Conservation (phyloP, 1,140 invertebrate species). For the Procambarus clarkii region DNA sequence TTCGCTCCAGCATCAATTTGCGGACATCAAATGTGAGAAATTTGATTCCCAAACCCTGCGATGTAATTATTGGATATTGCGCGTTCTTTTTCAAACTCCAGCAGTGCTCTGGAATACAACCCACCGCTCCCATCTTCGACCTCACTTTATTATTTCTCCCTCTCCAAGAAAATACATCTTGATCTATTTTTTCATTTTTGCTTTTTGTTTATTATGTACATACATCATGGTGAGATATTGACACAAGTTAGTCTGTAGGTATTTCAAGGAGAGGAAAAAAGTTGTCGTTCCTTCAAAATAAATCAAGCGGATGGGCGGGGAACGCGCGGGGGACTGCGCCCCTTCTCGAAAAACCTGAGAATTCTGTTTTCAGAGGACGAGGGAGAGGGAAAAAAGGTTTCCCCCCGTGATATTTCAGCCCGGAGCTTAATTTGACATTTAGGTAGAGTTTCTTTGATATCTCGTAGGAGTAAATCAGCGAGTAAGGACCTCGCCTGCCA, state of each 20-base stretch:
- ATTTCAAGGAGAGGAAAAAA: slow-evolving; percentile 4
- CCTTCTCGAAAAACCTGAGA: slow-evolving; percentile 34
- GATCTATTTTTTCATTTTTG: neutral
- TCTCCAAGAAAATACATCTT: too few relatives aligned
- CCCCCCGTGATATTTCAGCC: slow-evolving; percentile 50
- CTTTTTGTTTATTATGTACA: neutral
- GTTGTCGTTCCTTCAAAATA: slow-evolving; percentile 44
- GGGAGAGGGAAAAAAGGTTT: slow-evolving; percentile 22
- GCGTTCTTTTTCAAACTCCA: neutral
- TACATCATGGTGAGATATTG: neutral
- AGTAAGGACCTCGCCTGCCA: slow-evolving; percentile 32
- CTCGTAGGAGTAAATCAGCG: slow-evolving; percentile 53
- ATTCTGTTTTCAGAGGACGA: slow-evolving; percentile 44
- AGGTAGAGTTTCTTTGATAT: slow-evolving; percentile 68
- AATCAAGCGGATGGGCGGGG: slow-evolving; percentile 37
- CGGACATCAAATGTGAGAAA: slow-evolving; percentile 7
- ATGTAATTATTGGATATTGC: slow-evolving; percentile 17
- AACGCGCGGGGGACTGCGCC: neutral
- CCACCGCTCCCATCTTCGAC: too few relatives aligned
- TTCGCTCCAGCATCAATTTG: neutral
- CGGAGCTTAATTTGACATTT: slow-evolving; percentile 58
- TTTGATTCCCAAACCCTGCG: slow-evolving; percentile 15
- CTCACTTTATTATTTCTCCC: neutral
- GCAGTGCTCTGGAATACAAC: neutral
- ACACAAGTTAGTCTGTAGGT: neutral